phyloP scores from a whole-genome alignment of 2,888 invertebrate species.

The Lymantria dispar region DNA sequence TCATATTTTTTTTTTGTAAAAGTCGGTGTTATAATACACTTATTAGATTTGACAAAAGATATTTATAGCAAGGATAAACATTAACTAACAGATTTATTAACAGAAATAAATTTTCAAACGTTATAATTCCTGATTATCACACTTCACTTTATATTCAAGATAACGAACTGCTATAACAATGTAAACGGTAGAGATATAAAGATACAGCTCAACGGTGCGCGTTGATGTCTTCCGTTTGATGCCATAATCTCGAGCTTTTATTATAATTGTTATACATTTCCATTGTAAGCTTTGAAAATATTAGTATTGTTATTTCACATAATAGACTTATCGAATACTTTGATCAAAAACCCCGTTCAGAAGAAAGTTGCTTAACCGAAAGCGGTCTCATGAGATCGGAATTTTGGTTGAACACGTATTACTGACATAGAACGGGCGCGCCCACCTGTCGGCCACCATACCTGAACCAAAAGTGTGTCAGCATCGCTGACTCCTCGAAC shows the following conservation, averaged over 20 bases:
- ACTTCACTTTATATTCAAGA: constrained; percentile 12
- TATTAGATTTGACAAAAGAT: no score
- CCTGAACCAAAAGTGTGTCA: constrained; percentile 80
- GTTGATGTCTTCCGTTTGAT: constrained; percentile 75
- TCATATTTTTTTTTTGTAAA: no score
- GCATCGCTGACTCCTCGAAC: constrained; percentile 69
- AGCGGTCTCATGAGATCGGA: constrained; percentile 73
- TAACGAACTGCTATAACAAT: constrained; percentile 17
- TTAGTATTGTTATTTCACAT: constrained; percentile 12
- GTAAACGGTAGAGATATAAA: constrained; percentile 19
- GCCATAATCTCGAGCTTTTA: constrained; percentile 43
- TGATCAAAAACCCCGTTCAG: constrained; percentile 41
- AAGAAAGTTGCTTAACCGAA: constrained; percentile 75
- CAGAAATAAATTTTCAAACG: constrained; percentile 1
- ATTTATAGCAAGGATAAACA: not conserved
- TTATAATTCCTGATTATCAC: constrained; percentile 8
- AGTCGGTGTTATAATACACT: no score
- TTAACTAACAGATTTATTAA: not conserved
- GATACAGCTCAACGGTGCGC: constrained; percentile 46
- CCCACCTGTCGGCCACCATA: constrained; percentile 75
- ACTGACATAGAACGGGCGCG: constrained; percentile 66
- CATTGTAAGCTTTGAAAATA: constrained; percentile 11
- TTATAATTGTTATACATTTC: constrained; percentile 17
- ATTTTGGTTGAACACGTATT: constrained; percentile 73
- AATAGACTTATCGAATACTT: constrained; percentile 12